Evolutionary conservation across 2,888 invertebrate genomes (phyloP).

Genomic region (Acleris emargana): DNA sequence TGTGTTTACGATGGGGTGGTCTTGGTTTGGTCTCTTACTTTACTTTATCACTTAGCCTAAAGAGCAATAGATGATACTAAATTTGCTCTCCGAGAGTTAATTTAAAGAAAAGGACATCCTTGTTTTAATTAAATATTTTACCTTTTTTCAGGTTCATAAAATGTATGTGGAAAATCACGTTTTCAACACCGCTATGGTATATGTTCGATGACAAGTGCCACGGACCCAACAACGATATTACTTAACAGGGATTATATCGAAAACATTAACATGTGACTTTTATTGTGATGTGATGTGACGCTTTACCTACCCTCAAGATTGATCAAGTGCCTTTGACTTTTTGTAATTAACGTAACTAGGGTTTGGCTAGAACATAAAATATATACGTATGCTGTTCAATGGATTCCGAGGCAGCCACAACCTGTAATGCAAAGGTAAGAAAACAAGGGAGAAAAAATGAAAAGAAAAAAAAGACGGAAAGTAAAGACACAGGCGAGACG

Average conservation of each 20-base stretch:
- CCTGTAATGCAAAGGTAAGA: conserved; percentile 57
- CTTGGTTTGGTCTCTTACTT: no score
- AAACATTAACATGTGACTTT: conserved; percentile 42
- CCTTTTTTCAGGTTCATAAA: conserved; percentile 60
- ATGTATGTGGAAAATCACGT: conserved; percentile 56
- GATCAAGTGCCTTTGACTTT: conserved; percentile 54
- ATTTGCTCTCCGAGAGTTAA: no score
- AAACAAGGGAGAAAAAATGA: conserved; percentile 69
- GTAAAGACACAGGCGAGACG: conserved; percentile 46
- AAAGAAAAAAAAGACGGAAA: conserved; percentile 69
- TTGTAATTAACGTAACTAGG: conserved; percentile 45
- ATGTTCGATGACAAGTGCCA: conserved; percentile 63
- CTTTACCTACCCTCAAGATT: conserved; percentile 48
- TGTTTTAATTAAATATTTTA: not conserved
- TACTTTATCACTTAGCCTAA: no score
- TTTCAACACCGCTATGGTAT: conserved; percentile 53
- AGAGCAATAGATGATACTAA: no score
- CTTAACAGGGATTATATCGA: conserved; percentile 50
- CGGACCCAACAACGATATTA: conserved; percentile 61
- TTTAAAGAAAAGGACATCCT: not conserved
- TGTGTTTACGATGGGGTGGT: no score
- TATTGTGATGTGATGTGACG: conserved; percentile 38
- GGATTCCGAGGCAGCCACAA: conserved; percentile 66
- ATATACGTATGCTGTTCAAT: conserved; percentile 68
- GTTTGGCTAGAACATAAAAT: conserved; percentile 46